Conservation (phyloP, 2,797 vertebrate genomes). For the Vespertilio murinus region DNA sequence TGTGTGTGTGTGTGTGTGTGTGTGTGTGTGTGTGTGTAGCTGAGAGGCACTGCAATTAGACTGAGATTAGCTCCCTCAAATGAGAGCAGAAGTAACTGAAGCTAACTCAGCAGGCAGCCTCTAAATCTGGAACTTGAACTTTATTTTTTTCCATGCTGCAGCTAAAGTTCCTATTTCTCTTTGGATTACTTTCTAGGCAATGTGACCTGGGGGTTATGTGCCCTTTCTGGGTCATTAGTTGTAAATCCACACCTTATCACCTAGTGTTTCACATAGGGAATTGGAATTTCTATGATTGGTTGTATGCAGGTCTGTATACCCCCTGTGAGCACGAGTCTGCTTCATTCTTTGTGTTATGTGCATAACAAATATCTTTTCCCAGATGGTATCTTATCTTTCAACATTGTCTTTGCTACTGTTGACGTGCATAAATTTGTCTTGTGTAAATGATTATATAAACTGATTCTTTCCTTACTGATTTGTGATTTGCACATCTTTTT, state of each 20-base stretch:
- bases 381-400: slow-evolving; percentile 21
- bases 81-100: slow-evolving; percentile 16
- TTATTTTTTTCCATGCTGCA: neutral
- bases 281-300: neutral
- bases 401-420: slow-evolving; percentile 37
- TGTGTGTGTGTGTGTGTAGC: neutral
- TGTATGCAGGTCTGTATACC: neutral
- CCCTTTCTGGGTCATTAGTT: neutral
- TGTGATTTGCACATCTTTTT: neutral
- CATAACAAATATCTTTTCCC: slow-evolving; percentile 1
- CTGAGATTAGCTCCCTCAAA: neutral
- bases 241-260: neutral
- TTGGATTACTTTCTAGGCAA: slow-evolving; percentile 36
- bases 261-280: neutral
- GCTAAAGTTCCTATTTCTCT: neutral
- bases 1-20: neutral
- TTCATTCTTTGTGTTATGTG: slow-evolving; percentile 12
- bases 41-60: neutral
- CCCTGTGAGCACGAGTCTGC: neutral
- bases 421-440: slow-evolving; percentile 40
- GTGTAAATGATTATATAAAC: neutral
- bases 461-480: neutral
- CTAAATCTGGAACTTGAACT: slow-evolving; percentile 8
- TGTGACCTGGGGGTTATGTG: neutral
- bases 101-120: neutral